These are phyloP conservation scores for Ctenicera cuprea DNA, from an alignment of 2,888 invertebrate genomes.

Conservation along the genomic window DNA sequence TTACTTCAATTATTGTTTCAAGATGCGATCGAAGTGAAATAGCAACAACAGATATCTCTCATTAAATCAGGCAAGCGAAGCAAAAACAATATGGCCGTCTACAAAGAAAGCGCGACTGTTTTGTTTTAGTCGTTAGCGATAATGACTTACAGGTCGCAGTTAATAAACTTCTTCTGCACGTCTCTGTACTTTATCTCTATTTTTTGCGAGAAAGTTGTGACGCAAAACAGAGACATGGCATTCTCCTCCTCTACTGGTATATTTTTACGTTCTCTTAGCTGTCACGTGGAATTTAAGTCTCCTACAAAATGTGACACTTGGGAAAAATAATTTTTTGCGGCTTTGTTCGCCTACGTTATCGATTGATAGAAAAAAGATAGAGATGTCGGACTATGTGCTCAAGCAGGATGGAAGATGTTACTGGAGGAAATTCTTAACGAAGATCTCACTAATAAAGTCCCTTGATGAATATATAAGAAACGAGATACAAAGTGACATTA, in stretches of 20 bases:
- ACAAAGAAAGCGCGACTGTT: conserved; percentile 69
- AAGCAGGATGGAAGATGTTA: conserved; percentile 45
- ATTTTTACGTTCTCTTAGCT: conserved; percentile 63
- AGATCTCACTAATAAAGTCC: conserved; percentile 69
- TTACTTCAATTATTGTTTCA: conserved; percentile 38
- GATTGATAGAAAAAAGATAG: conserved; percentile 45
- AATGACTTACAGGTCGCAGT: conserved; percentile 68
- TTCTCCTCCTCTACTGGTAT: conserved; percentile 19
- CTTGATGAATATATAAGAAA: conserved; percentile 72
- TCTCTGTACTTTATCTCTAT: conserved; percentile 47
- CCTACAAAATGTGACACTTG: conserved; percentile 68
- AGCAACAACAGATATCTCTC: conserved; percentile 62
- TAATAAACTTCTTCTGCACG: conserved; percentile 57
- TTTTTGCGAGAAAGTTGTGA: conserved; percentile 36
- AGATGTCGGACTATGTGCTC: conserved; percentile 34
- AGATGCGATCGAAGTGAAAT: conserved; percentile 37
- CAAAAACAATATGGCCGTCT: conserved; percentile 71
- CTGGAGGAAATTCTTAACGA: conserved; percentile 50
- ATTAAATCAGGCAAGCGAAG: conserved; percentile 70
- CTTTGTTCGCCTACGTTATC: conserved; percentile 44
- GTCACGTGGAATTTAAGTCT: conserved; percentile 67
- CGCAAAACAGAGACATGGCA: conserved; percentile 36
- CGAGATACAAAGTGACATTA: conserved; percentile 71
- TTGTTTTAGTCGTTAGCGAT: conserved; percentile 70
- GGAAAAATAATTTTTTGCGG: conserved; percentile 67